Evolutionary conservation across 2,113 vertebrate genomes (phyloP), one percentile per base, ranked within the genome.

Genomic region (Cettia cetti): DNA sequence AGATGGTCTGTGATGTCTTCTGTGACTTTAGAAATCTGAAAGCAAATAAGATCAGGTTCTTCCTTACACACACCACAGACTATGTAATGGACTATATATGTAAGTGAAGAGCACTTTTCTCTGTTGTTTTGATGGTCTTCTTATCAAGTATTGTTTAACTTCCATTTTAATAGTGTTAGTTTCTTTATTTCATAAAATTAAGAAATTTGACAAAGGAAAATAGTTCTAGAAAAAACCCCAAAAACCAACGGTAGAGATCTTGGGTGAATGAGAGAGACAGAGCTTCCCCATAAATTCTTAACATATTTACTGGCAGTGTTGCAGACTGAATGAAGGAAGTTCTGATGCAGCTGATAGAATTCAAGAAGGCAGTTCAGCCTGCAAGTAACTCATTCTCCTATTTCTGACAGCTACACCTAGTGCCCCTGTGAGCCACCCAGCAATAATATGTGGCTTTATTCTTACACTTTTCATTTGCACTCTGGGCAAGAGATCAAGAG

Each of bases 391-490:
- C 2, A 14, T 61, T 92, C 50, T 77, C 3, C 16, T 82, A 2
- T 61, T 61, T 86, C 66, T 91, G 40, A 28, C 14, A 75, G 23
- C 42, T 39, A 13, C 12, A 59, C 4, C 15, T 61, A 30, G 23
- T 0, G 0, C 1, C 5, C 19, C 22, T 53, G 18, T 31, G n/a
- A 61, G 10, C 12, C 21, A 28, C 10, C 37, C 57, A 45, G 31
- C 28, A 64, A 10, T 27, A 50, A 5, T 26, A 37, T 3, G 2
- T 15, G 12, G 7, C 23, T 5, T 37, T 33, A n/a, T 13, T 47
- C 54, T 63, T 76, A 12, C n/a, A 45, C 19, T 70, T 86, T 82
- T 71, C 24, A 57, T 20, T 57, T 56, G 24, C 18, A 13, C 45
- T 65, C 21, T 16, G 35, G 39, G 9, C 21, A 80, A 63, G 35